These are phyloP conservation scores for Zalophus californianus DNA, from an alignment of 2,797 vertebrate genomes.

Conservation along the genomic window DNA sequence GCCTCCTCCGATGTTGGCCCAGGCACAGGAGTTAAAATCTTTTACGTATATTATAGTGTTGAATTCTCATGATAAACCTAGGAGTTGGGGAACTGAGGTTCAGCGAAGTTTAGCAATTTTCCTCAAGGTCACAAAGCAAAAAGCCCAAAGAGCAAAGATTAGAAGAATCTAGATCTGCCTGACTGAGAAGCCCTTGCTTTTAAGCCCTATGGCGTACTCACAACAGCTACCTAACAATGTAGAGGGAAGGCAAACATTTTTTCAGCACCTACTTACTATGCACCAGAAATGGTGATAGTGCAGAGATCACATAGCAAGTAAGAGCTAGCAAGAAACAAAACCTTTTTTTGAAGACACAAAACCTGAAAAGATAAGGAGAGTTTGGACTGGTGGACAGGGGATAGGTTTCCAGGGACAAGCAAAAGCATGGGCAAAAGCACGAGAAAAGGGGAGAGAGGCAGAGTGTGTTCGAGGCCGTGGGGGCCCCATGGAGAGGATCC, in stretches of 20 bases:
- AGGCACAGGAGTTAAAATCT: background rate
- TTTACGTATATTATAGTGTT: background rate
- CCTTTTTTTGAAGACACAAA: background rate
- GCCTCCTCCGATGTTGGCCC: accelerated
- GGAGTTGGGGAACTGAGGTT: background rate
- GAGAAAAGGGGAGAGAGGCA: background rate
- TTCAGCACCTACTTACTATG: background rate
- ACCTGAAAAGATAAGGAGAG: too few species aligned
- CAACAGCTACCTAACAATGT: background rate
- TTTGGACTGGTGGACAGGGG: background rate
- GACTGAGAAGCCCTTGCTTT: background rate
- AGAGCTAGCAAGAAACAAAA: background rate
- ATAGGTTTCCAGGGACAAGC: background rate
- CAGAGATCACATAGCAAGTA: background rate
- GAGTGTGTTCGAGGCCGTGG: too few species aligned
- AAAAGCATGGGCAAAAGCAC: background rate
- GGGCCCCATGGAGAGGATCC: background rate
- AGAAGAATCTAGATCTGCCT: background rate
- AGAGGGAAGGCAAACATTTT: background rate
- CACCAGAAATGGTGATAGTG: background rate
- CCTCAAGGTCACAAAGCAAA: slow-evolving; percentile 7
- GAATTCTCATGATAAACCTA: background rate
- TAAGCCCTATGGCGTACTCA: background rate
- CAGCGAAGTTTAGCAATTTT: background rate
- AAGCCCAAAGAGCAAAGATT: background rate